These are phyloP conservation scores for Esperia sulphurella DNA, from an alignment of 2,888 invertebrate genomes.

Conservation along the genomic window DNA sequence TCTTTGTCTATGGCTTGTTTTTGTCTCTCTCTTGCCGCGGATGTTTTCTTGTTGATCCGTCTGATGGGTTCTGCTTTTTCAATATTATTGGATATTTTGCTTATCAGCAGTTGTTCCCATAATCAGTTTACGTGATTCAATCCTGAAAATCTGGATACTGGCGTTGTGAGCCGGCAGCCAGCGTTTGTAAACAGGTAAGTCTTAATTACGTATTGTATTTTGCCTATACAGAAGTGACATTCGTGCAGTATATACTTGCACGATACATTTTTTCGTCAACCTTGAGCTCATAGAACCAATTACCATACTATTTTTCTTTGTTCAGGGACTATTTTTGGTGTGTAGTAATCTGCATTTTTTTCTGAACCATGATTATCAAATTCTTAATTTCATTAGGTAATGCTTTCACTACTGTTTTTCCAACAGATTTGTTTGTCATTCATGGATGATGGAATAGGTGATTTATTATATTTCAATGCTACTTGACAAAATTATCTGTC, in stretches of 20 bases:
- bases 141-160: slow-evolving; percentile 43
- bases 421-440: too few relatives aligned
- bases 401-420: too few relatives aligned
- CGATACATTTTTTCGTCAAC: slow-evolving; percentile 62
- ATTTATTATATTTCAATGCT: too few relatives aligned
- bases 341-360: too few relatives aligned
- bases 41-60: slow-evolving; percentile 63
- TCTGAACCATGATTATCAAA: too few relatives aligned
- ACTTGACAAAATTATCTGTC: too few relatives aligned
- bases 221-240: slow-evolving; percentile 46
- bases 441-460: not conserved
- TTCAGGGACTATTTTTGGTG: slow-evolving; percentile 20
- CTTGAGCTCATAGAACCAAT: slow-evolving; percentile 54
- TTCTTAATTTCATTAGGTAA: too few relatives aligned
- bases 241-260: slow-evolving; percentile 16
- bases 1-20: slow-evolving; percentile 32
- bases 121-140: slow-evolving; percentile 39
- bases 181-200: slow-evolving; percentile 48
- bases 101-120: slow-evolving; percentile 42
- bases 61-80: slow-evolving; percentile 52
- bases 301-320: slow-evolving; percentile 53
- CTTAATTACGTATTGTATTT: slow-evolving; percentile 59
- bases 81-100: slow-evolving; percentile 51
- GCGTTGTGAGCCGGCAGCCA: slow-evolving; percentile 27
- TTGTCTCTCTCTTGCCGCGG: slow-evolving; percentile 28